Evolutionary conservation across 2,888 invertebrate species (phyloP).

Genomic region (Cephonodes hylas): DNA sequence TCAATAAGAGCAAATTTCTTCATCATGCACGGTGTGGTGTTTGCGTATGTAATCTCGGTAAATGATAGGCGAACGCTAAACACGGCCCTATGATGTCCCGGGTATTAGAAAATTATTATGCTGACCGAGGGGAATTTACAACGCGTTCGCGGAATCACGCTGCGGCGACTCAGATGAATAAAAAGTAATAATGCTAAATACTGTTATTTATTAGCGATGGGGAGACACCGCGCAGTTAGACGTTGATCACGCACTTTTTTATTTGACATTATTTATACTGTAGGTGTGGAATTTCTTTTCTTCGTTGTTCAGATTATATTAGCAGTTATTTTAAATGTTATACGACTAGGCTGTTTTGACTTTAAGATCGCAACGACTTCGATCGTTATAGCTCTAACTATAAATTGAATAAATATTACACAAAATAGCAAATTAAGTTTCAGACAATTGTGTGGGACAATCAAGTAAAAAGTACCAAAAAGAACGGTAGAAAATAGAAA

Average conservation of each 20-base stretch:
- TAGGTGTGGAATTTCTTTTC: not conserved
- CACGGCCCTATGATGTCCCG: conserved; percentile 31
- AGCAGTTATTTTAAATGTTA: too few relatives aligned
- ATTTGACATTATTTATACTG: not conserved
- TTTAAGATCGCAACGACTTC: too few relatives aligned
- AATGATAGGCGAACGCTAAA: conserved; percentile 52
- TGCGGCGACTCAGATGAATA: conserved; percentile 14
- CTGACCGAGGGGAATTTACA: not conserved
- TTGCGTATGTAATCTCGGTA: conserved; percentile 58
- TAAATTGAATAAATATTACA: too few relatives aligned
- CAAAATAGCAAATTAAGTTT: too few relatives aligned
- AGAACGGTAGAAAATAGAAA: too few relatives aligned
- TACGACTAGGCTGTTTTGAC: too few relatives aligned
- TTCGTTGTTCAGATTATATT: too few relatives aligned
- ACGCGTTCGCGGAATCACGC: conserved; percentile 19
- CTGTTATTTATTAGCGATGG: not conserved
- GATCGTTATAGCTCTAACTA: too few relatives aligned
- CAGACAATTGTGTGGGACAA: too few relatives aligned
- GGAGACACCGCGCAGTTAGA: not conserved
- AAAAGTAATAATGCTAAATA: not conserved
- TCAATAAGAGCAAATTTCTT: conserved; percentile 68
- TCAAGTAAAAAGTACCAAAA: too few relatives aligned
- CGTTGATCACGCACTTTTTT: not conserved
- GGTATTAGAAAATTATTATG: conserved; percentile 32
- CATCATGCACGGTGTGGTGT: conserved; percentile 55